A percentile compares a stretch with the other conserved stretches of the same genome.
Conservation (phyloP, 2,113 vertebrate species). For the Dinomys branickii region DNA sequence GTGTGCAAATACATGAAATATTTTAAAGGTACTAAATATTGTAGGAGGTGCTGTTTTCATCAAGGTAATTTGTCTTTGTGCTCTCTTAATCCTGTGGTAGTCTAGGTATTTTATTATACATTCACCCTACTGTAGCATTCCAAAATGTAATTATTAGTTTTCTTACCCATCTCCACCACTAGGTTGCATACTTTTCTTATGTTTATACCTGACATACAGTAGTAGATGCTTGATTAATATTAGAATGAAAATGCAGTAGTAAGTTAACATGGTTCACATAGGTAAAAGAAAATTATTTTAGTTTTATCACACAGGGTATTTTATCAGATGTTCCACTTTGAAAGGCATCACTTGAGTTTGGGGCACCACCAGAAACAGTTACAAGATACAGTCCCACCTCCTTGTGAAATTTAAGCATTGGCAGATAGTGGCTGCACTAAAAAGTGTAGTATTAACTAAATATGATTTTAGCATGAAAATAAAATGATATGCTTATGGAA, state of each 20-base stretch:
- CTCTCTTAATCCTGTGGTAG: background rate
- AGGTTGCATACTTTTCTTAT: background rate
- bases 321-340: constrained; percentile 44
- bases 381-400: background rate
- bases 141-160: background rate
- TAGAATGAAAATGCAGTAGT: background rate
- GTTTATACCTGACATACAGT: background rate
- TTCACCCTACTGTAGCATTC: background rate
- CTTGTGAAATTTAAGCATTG: constrained; percentile 1
- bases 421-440: background rate
- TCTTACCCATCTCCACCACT: background rate
- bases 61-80: background rate
- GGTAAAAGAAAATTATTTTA: background rate
- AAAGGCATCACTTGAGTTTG: background rate
- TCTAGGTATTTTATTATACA: background rate
- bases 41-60: background rate
- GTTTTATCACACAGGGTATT: background rate
- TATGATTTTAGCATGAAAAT: background rate
- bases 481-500: background rate
- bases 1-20: constrained; percentile 3
- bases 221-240: background rate
- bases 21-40: background rate
- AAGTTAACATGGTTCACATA: background rate
- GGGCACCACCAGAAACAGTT: background rate
- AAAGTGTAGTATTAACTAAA: background rate